Evolutionary conservation across 2,797 vertebrate species (phyloP), one percentile per base, ranked within the genome.

Genomic region (Hirundo rustica): DNA sequence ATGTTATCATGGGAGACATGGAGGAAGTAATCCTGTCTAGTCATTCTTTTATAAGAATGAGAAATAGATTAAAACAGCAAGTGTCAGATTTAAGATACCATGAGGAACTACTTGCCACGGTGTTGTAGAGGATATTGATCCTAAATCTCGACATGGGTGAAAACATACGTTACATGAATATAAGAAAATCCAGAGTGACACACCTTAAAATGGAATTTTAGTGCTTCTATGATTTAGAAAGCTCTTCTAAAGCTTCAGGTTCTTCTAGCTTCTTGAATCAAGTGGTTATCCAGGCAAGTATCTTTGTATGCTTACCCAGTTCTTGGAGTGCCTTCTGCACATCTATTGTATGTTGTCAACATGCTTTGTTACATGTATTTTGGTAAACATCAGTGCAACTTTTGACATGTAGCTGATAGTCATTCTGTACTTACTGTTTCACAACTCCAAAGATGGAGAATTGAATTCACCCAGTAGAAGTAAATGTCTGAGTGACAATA

Each of bases 121-220:
- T 42, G 7, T 19, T 83, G 20, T 42, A 48, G 45, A 67, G 7
- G 9, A 14, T 78, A 13, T 50, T 77, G 27, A 45, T 62, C 29
- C 34, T 50, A 65, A 75, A 34, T 64, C 11, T 74, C 0, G 4
- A 55, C 5, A 4, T 2, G 2, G 2, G 12, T 64, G 62, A 17
- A 64, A 77, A 90, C 5, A 29, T 40, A 16, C 7, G 5, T 32
- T 26, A 40, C 16, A 38, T 23, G 60, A 68, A 64, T 55, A 26
- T 30, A 74, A 44, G 13, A 75, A 75, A 88, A 79, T 25, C 10
- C 4, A 7, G 1, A 2, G 20, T 73, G 68, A 36, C 3, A 51
- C 61, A 18, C 16, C 11, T 57, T 11, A 66, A 83, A 70, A 62
- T 36, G 21, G 44, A 70, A 13, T 21, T 6, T 44, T 62, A 88